Base-by-base conservation (phyloP, 1,140 invertebrate genomes). In the Eubasilissa regina region DNA sequence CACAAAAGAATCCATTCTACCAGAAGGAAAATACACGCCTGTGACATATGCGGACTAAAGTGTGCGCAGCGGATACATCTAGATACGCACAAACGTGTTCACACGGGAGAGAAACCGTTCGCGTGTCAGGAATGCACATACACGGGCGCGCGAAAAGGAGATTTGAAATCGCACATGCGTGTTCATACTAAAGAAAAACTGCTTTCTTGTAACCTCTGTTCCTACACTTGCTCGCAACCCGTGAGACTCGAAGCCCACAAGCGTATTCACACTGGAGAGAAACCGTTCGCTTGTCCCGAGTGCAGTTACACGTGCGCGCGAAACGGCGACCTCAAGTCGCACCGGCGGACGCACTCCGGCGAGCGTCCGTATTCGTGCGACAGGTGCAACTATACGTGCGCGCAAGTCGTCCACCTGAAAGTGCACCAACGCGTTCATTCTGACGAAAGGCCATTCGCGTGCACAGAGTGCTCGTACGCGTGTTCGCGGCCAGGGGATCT, bases 391-490 rank as follows among this genome's bases (percentile, higher is more conserved):
- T 66, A 66, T 9, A 66, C 25, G 15, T 66, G 62, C 62, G 35
- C 43, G 12, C 62, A 66, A 66, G 25, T 45, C 15, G 47, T 47
- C 12, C 68, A 73, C 45, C 9, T 45, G n/a, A 25, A 15, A 15
- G 45, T 58, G 17, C 55, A 58, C 7, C 55, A 58, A 15, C 55
- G 55, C 55, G 55, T 75, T 17, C 73, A 56, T 15, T 35, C 51
- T 9, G 73, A 48, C 9, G 73, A 58, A 44, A 75, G 43, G 55
- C 73, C 73, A 13, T 75, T 75, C 25, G 73, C 6, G 15, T 75
- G 73, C 53, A 51, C 55, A 13, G 19, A 35, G 9, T 75, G 73
- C 12, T 13, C 48, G 6, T 58, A 56, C 51, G 55, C 19, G 8
- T 56, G 19, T 12, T 12, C 19, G 0, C 8, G 21, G 25, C 25